phyloP scores from a whole-genome alignment of 2,797 vertebrate genomes.

The Petrocephalus schoutedeni region DNA sequence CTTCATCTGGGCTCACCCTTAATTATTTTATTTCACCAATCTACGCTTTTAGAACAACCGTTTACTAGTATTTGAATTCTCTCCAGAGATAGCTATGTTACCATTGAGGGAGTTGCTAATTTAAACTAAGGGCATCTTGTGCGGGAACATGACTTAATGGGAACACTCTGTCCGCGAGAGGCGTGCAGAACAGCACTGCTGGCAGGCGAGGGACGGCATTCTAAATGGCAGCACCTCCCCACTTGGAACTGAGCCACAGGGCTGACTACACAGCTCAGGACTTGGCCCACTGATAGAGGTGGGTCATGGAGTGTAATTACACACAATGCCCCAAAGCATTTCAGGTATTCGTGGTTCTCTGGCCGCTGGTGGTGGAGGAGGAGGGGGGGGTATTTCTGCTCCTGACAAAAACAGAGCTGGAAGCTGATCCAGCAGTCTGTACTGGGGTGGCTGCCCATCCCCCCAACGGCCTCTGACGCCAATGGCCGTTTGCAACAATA shows the following conservation, averaged over 20 bases:
- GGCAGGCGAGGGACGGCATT: neutral
- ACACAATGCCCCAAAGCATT: conserved; percentile 13
- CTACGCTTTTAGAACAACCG: neutral
- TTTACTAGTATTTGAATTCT: conserved; percentile 7
- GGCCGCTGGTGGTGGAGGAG: neutral
- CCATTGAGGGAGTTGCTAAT: neutral
- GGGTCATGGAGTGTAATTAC: conserved; percentile 15
- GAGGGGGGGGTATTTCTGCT: neutral
- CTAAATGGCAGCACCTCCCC: neutral
- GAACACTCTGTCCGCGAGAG: conserved; percentile 17
- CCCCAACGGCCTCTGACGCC: neutral
- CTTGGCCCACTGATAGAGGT: neutral
- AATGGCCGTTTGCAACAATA: neutral
- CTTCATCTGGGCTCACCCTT: neutral
- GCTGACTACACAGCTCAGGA: neutral
- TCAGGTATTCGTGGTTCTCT: neutral
- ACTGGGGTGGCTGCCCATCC: neutral
- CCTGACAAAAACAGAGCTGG: neutral
- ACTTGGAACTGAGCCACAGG: neutral
- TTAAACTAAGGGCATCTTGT: conserved; percentile 6
- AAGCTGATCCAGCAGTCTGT: conserved; percentile 15
- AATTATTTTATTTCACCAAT: neutral
- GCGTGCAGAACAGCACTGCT: neutral
- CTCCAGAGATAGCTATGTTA: neutral
- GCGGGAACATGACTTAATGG: conserved; percentile 13